These are phyloP conservation scores for Pollenia griseotomentosa DNA, from an alignment of 2,888 invertebrate species.

Conservation along the genomic window DNA sequence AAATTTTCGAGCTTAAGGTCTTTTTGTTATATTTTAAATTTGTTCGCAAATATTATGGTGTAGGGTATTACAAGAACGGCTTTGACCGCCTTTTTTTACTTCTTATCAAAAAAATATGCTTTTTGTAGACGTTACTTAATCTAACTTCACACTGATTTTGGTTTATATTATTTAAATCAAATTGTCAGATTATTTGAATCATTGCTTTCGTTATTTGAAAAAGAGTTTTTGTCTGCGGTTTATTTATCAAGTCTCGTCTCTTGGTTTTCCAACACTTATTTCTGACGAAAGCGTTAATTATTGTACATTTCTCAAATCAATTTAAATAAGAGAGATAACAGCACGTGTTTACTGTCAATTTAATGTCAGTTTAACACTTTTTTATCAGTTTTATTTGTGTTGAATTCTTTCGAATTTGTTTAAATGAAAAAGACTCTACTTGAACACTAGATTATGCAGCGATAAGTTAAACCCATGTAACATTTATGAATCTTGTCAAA, in stretches of 20 bases:
- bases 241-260: conserved; percentile 21
- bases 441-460: not conserved
- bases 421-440: not conserved
- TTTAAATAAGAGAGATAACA: conserved; percentile 58
- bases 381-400: conserved; percentile 6
- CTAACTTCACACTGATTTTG: too few species aligned
- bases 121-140: too few species aligned
- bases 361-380: conserved; percentile 67
- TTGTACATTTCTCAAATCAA: not conserved
- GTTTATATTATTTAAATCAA: too few species aligned
- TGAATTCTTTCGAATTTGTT: not conserved
- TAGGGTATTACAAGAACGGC: too few species aligned
- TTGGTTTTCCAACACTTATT: not conserved
- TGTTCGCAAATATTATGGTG: too few species aligned
- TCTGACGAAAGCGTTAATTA: not conserved
- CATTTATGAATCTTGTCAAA: too few species aligned
- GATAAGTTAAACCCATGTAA: not conserved
- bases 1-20: too few species aligned
- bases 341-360: conserved; percentile 68
- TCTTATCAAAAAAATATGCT: too few species aligned
- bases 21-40: too few species aligned
- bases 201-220: too few species aligned
- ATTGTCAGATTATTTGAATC: too few species aligned
- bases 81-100: too few species aligned
- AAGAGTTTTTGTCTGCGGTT: conserved; percentile 27